phyloP scores from a whole-genome alignment of 2,113 vertebrate species.

The Lamprotornis superbus region DNA sequence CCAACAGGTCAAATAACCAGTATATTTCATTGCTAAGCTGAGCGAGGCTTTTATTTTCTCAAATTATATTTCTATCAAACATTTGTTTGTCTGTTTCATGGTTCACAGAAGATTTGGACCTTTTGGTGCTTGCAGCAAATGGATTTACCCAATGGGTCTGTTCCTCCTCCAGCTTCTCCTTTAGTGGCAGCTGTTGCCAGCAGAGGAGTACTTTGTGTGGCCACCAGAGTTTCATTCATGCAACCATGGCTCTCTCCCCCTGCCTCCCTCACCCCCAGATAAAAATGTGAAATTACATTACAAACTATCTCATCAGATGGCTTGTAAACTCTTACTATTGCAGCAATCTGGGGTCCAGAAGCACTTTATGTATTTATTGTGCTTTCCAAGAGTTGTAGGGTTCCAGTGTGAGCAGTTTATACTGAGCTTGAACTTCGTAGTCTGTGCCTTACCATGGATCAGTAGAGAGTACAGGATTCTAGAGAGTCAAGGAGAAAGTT shows the following conservation, averaged over 20 bases:
- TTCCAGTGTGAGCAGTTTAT: background rate
- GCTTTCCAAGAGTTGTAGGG: background rate
- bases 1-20: background rate
- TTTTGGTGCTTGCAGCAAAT: background rate
- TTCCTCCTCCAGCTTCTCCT: background rate
- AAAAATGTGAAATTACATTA: background rate
- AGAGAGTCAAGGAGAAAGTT: background rate
- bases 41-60: slow-evolving; percentile 44
- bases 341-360: background rate
- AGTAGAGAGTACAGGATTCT: background rate
- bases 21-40: slow-evolving; percentile 59
- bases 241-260: background rate
- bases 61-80: slow-evolving; percentile 69
- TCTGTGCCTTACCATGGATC: background rate
- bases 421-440: background rate
- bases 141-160: background rate
- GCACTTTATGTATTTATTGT: background rate
- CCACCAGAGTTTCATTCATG: background rate
- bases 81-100: slow-evolving; percentile 62
- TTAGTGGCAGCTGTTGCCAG: background rate
- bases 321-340: background rate
- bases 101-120: slow-evolving; percentile 9
- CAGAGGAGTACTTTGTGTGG: background rate
- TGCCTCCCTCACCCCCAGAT: background rate
- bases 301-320: background rate